Evolutionary conservation across 1,140 invertebrate genomes (phyloP), one percentile per base, ranked within the genome.

Genomic region (Drosophila mayri): DNA sequence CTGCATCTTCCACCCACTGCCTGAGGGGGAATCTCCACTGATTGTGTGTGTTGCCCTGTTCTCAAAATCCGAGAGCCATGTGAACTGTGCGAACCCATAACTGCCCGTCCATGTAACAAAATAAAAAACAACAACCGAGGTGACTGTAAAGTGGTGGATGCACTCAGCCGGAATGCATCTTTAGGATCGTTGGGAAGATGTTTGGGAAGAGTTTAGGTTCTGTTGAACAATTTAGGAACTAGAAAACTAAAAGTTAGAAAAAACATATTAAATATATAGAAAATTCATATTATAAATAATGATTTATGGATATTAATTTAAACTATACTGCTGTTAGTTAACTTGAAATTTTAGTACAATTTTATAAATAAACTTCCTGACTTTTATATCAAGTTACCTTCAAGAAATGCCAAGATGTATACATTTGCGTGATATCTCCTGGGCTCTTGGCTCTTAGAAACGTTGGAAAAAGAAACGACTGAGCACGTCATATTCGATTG

Each of bases 51-150:
- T 12, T 66, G 52, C 63, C 28, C 18, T 60, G 82, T 81, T 86
- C 82, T 86, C 82, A 71, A 79, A 78, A 83, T 60, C 75, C 60
- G 40, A 32, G 35, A 71, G 67, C 47, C 76, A 77, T 88, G 84
- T 80, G 84, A 87, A 87, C 66, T 63, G 41, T 67, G 46, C 58
- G 46, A 65, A 57, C 61, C 71, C 52, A 38, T 20, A 35, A 44
- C 12, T 20, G 20, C 3, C 38, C 40, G 25, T 30, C 38, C 20
- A 16, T 54, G 62, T 55, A 54, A 54, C 62, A 44, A 18, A 62
- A 62, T 67, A 10, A 54, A 66, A 67, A 47, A 25, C 25, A 70
- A 40, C 43, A 47, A 54, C 20, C 25, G 38, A 41, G 22, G 16
- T 35, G n/a, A 32, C 32, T 41, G 30, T 47, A 68, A 68, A 30